Percentiles rank a stretch among this genome's conserved stretches.
Conservation (phyloP, 1,140 invertebrate species). For the Pristionchus pacificus region DNA sequence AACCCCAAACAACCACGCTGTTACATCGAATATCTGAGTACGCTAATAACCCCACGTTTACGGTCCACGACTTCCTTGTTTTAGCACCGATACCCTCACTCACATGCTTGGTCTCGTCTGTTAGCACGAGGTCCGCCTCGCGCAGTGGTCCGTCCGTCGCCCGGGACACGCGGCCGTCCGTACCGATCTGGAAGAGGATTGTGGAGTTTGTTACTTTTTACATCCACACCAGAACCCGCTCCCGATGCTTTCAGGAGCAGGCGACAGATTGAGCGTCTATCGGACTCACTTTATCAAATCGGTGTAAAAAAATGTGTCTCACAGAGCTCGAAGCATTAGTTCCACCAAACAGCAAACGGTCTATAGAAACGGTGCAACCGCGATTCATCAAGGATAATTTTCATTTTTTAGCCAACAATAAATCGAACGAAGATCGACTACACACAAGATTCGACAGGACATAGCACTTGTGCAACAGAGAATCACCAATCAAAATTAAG, state of each 20-base stretch:
- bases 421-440: too few species aligned
- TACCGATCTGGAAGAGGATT: slow-evolving; percentile 29
- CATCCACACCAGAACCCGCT: neutral
- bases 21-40: neutral
- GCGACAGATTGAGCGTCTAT: too few species aligned
- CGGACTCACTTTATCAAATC: too few species aligned
- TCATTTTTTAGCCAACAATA: neutral
- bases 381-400: neutral
- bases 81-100: neutral
- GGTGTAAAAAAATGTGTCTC: too few species aligned
- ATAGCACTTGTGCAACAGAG: too few species aligned
- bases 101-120: slow-evolving; percentile 47
- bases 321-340: too few species aligned
- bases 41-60: neutral
- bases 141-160: slow-evolving; percentile 32
- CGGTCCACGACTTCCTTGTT: neutral
- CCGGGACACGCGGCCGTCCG: slow-evolving; percentile 43
- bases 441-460: too few species aligned
- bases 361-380: too few species aligned
- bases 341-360: too few species aligned
- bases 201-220: neutral
- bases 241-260: too few species aligned
- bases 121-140: slow-evolving; percentile 29
- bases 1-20: neutral
- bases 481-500: too few species aligned